phyloP scores from a whole-genome alignment of 2,888 invertebrate genomes.

The Prenolepis imparis region DNA sequence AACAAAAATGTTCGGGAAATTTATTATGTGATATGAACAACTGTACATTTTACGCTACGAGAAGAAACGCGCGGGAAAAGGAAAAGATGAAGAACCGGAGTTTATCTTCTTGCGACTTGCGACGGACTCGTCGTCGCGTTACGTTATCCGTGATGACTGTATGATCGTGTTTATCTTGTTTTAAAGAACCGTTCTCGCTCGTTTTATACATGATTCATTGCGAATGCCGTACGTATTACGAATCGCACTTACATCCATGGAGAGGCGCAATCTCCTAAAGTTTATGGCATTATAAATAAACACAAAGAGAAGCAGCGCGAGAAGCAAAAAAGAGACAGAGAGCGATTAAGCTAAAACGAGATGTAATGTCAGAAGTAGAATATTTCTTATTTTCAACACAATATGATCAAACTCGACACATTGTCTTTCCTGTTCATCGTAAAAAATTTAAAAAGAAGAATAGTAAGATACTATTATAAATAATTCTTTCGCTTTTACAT shows the following conservation, averaged over 20 bases:
- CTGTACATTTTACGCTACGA: neutral
- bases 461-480: neutral
- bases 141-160: constrained; percentile 49
- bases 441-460: neutral
- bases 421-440: neutral
- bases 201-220: constrained; percentile 52
- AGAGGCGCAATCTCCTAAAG: constrained; percentile 24
- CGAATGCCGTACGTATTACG: constrained; percentile 34
- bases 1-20: constrained; percentile 5
- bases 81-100: neutral
- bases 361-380: neutral
- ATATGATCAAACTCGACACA: neutral
- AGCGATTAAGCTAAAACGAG: neutral
- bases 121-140: constrained; percentile 19
- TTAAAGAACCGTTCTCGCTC: constrained; percentile 32
- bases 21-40: neutral
- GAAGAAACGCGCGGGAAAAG: neutral
- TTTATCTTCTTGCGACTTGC: constrained; percentile 40
- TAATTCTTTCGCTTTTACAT: neutral
- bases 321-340: neutral
- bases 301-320: neutral
- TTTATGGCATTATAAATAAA: constrained; percentile 52
- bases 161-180: constrained; percentile 55
- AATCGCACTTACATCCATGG: constrained; percentile 38
- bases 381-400: constrained; percentile 20